Percentiles rank a stretch among this genome's conserved stretches.
phyloP scores from a whole-genome alignment of 2,113 vertebrate genomes.

The Planiliza haematocheilus region DNA sequence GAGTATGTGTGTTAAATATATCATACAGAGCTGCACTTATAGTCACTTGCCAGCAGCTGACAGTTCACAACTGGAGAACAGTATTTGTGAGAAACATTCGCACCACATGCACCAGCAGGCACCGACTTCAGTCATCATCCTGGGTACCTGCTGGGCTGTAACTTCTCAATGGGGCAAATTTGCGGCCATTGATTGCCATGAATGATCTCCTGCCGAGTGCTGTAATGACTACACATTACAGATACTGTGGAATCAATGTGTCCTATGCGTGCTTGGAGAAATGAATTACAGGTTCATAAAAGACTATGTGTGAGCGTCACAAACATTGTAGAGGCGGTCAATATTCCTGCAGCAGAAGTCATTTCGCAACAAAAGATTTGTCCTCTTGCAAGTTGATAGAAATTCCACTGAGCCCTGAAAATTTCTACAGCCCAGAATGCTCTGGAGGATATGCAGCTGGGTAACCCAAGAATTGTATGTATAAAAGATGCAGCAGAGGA shows the following conservation, averaged over 20 bases:
- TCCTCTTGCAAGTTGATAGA: conserved; percentile 68
- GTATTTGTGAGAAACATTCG: conserved; percentile 62
- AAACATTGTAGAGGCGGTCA: conserved; percentile 69
- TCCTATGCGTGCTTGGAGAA: conserved; percentile 73
- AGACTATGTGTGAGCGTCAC: conserved; percentile 70
- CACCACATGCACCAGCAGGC: conserved; percentile 56
- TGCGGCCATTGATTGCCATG: conserved; percentile 78
- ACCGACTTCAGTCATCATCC: conserved; percentile 63
- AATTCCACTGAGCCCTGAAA: conserved; percentile 73
- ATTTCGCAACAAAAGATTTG: conserved; percentile 76
- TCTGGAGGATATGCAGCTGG: conserved; percentile 70
- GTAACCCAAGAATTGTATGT: conserved; percentile 65
- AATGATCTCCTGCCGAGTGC: conserved; percentile 75
- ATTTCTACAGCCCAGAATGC: conserved; percentile 57
- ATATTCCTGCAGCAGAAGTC: conserved; percentile 73
- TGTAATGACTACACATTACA: conserved; percentile 80
- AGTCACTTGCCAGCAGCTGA: conserved; percentile 55
- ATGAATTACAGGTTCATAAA: conserved; percentile 80
- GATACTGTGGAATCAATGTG: conserved; percentile 78
- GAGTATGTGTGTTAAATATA: conserved; percentile 25
- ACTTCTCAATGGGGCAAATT: conserved; percentile 79
- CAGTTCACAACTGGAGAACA: conserved; percentile 54
- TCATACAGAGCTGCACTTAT: conserved; percentile 47
- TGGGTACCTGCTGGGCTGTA: conserved; percentile 67
- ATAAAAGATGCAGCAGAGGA: conserved; percentile 64